These are phyloP conservation scores for Auanema freiburgensis DNA, from an alignment of 2,888 invertebrate species.

Conservation along the genomic window DNA sequence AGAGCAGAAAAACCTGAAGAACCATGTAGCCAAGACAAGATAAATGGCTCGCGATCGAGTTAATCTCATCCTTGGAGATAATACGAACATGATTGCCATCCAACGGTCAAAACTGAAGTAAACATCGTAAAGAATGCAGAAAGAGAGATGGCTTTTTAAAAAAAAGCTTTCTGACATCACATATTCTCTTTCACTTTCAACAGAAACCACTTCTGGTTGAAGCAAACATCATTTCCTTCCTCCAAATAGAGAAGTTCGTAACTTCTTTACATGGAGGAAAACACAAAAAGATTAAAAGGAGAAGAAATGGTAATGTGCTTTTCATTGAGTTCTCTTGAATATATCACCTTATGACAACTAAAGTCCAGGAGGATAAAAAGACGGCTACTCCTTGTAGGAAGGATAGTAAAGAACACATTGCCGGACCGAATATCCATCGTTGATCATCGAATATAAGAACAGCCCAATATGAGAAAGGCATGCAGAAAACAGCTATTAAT, in stretches of 20 bases:
- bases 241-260: background rate
- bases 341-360: constrained; percentile 65
- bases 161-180: background rate
- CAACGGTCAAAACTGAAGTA: constrained; percentile 61
- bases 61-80: constrained; percentile 54
- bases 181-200: background rate
- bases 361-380: constrained; percentile 67
- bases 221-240: background rate
- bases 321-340: background rate
- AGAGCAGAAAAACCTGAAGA: constrained; percentile 30
- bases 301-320: background rate
- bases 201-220: background rate
- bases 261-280: background rate
- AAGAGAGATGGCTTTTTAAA: no score
- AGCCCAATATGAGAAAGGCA: constrained; percentile 67
- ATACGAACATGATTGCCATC: constrained; percentile 62
- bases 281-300: background rate
- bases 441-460: constrained; percentile 65
- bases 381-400: constrained; percentile 67
- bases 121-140: background rate
- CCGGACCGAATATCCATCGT: constrained; percentile 67
- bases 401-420: constrained; percentile 66
- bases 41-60: constrained; percentile 52
- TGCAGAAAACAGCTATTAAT: constrained; percentile 67
- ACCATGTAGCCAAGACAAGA: constrained; percentile 57